Conservation (phyloP, 1,140 invertebrate species). For the Himalopsyche phryganea region DNA sequence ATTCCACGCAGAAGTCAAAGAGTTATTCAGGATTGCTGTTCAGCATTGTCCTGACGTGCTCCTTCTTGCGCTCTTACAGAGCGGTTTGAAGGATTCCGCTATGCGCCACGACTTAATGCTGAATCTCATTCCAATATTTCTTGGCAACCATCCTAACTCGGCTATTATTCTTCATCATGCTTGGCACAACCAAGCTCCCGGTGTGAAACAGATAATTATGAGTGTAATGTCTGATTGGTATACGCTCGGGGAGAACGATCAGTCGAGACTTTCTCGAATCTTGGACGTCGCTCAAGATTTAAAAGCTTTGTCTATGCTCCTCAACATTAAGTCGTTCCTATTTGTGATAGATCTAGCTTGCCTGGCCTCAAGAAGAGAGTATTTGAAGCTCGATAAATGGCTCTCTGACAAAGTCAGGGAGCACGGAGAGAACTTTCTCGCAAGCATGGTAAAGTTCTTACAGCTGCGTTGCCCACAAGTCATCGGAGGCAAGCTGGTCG, state of each 20-base stretch:
- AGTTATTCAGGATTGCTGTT: conserved; percentile 88
- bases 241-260: conserved; percentile 85
- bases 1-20: conserved; percentile 75
- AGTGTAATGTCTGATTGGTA: conserved; percentile 98
- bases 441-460: conserved; percentile 80
- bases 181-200: conserved; percentile 78
- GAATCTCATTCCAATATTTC: conserved; percentile 84
- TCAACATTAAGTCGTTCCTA: conserved; percentile 89
- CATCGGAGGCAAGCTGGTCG: conserved; percentile 68
- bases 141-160: conserved; percentile 92
- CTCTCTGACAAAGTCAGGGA: conserved; percentile 94
- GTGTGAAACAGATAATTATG: conserved; percentile 84
- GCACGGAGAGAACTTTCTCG: conserved; percentile 85
- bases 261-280: conserved; percentile 87
- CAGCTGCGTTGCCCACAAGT: conserved; percentile 84
- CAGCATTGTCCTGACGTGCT: conserved; percentile 93
- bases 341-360: conserved; percentile 98
- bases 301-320: conserved; percentile 87
- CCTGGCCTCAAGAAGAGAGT: conserved; percentile 91
- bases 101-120: conserved; percentile 81
- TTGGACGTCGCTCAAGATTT: conserved; percentile 96
- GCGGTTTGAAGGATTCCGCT: conserved; percentile 69
- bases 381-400: conserved; percentile 98
- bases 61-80: conserved; percentile 81
- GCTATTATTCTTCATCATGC: conserved; percentile 90